Evolutionary conservation across 2,113 vertebrate species (phyloP).

Genomic region (Microcebus jonahi): DNA sequence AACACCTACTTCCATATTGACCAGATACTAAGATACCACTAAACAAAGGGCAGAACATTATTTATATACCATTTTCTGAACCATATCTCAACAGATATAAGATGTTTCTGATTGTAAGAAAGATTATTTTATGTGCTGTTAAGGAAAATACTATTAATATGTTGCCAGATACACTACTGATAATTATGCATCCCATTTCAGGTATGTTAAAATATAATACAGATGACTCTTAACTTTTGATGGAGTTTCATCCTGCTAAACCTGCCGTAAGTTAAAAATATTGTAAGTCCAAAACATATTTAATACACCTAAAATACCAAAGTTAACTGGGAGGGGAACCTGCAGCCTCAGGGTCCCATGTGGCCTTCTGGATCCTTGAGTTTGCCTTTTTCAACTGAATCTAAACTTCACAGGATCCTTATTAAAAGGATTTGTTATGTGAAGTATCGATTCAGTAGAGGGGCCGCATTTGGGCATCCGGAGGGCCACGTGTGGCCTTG

Average conservation of each 20-base stretch:
- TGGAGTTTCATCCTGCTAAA: background rate
- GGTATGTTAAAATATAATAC: background rate
- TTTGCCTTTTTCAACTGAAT: too few relatives aligned
- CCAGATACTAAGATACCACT: background rate
- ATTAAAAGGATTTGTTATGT: too few relatives aligned
- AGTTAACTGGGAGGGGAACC: too few relatives aligned
- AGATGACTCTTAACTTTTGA: background rate
- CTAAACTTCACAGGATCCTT: too few relatives aligned
- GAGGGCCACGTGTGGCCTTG: too few relatives aligned
- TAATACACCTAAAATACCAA: background rate
- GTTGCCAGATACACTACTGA: background rate
- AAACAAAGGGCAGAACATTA: background rate
- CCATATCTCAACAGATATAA: background rate
- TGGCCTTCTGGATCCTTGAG: too few relatives aligned
- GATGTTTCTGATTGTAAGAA: background rate
- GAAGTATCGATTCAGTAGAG: too few relatives aligned
- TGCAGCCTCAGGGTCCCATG: too few relatives aligned
- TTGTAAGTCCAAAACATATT: background rate
- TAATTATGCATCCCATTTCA: background rate
- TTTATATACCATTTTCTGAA: background rate
- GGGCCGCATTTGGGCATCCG: too few relatives aligned
- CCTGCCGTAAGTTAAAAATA: background rate
- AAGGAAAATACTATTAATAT: background rate
- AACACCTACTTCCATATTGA: background rate
- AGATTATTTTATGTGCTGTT: background rate